Evolutionary conservation across 2,797 vertebrate genomes (phyloP).

Genomic region (Epinephelus coioides): DNA sequence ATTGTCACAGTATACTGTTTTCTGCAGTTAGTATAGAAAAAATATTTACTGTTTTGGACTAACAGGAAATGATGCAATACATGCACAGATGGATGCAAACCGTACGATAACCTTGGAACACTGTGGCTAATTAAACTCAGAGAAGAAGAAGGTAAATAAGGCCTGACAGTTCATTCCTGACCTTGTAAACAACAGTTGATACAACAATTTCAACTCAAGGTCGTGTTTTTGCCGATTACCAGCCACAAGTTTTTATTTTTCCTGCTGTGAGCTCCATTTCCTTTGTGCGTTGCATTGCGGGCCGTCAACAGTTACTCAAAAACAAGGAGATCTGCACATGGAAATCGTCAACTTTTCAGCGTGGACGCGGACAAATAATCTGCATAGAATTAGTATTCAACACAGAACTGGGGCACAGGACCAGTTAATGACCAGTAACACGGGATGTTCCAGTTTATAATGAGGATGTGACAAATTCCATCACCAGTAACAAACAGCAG

Average conservation of each 20-base stretch:
- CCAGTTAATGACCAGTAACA: slow-evolving; percentile 12
- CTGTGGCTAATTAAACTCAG: slow-evolving; percentile 1
- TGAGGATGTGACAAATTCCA: slow-evolving; percentile 28
- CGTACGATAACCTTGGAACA: slow-evolving; percentile 8
- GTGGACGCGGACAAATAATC: too few species aligned
- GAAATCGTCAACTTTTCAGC: neutral
- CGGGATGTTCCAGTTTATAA: neutral
- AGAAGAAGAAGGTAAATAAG: neutral
- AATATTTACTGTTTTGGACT: neutral
- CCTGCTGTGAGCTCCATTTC: too few species aligned
- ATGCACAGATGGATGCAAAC: slow-evolving; percentile 33
- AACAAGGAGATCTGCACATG: neutral
- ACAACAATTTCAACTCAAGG: neutral
- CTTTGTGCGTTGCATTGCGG: slow-evolving; percentile 1
- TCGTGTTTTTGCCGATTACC: neutral
- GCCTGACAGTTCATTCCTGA: slow-evolving; percentile 4
- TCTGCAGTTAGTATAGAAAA: neutral
- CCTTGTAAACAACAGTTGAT: slow-evolving; percentile 31
- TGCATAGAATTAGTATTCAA: neutral
- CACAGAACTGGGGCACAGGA: neutral
- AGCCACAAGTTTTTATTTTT: too few species aligned
- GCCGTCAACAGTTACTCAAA: too few species aligned
- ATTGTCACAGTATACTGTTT: neutral
- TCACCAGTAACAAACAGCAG: slow-evolving; percentile 5
- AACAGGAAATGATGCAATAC: slow-evolving; percentile 40